Percentiles rank a stretch among this genome's conserved stretches.
Evolutionary conservation across 92 coral and sea anemone species (phyloP).

Genomic region (Epizoanthus rinbou): DNA sequence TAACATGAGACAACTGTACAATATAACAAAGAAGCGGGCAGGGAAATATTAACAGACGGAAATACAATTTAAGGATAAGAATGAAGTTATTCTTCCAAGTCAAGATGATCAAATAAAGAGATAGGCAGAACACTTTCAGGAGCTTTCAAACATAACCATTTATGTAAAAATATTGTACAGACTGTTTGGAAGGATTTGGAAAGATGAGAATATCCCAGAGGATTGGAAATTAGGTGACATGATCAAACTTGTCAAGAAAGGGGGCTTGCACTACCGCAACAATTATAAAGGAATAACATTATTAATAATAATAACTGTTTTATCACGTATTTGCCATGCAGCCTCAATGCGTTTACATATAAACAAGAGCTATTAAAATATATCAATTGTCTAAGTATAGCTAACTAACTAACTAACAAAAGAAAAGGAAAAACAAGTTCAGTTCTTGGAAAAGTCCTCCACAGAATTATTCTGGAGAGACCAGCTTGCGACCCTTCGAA

Average conservation of each 20-base stretch:
- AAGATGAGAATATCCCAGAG: not conserved
- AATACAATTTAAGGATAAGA: conserved; percentile 7
- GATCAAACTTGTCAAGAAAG: not conserved
- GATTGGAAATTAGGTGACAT: too few relatives aligned
- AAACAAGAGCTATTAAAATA: too few relatives aligned
- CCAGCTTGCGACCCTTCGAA: too few relatives aligned
- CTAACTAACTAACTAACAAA: too few relatives aligned
- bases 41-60: conserved; percentile 1
- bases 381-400: too few relatives aligned
- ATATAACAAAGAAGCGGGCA: conserved; percentile 8
- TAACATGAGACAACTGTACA: not conserved
- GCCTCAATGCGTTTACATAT: too few relatives aligned
- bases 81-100: not conserved
- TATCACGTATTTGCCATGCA: too few relatives aligned
- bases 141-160: conserved; percentile 21
- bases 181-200: conserved; percentile 28
- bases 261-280: not conserved
- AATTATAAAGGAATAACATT: too few relatives aligned
- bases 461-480: too few relatives aligned
- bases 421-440: too few relatives aligned
- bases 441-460: too few relatives aligned
- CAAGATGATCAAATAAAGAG: conserved; percentile 35
- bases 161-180: not conserved
- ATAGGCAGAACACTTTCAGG: conserved; percentile 45
- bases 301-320: too few relatives aligned